Percentiles rank a stretch among this genome's conserved stretches.
Conservation (phyloP, 2,797 vertebrate genomes). For the Intellagama lesueurii region DNA sequence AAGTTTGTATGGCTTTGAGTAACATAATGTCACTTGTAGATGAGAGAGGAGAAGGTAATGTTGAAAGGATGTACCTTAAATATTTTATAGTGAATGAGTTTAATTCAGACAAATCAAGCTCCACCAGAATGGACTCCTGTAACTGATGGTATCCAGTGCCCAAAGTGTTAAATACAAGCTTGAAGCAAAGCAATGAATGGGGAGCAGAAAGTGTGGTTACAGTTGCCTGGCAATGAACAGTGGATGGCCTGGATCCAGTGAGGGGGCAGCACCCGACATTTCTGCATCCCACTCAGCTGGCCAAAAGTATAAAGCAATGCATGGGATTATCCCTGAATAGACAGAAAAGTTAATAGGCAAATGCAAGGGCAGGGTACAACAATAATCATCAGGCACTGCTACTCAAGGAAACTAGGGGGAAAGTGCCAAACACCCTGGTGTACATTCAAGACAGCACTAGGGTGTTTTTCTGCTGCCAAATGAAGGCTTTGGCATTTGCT, state of each 20-base stretch:
- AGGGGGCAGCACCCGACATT: slow-evolving; percentile 28
- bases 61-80: neutral
- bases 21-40: neutral
- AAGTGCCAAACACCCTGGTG: slow-evolving; percentile 38
- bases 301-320: slow-evolving; percentile 11
- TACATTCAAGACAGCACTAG: slow-evolving; percentile 44
- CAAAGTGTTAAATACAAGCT: slow-evolving; percentile 39
- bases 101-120: slow-evolving; percentile 46
- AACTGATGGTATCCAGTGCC: slow-evolving; percentile 51
- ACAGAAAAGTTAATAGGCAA: slow-evolving; percentile 36
- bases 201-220: slow-evolving; percentile 42
- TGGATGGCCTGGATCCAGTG: slow-evolving; percentile 51
- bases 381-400: slow-evolving; percentile 22
- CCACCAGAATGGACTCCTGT: slow-evolving; percentile 47
- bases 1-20: neutral
- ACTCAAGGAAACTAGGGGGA: slow-evolving; percentile 42
- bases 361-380: slow-evolving; percentile 10
- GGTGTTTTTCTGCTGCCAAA: slow-evolving; percentile 47
- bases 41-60: neutral
- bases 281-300: slow-evolving; percentile 3
- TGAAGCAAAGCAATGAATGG: slow-evolving; percentile 56
- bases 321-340: slow-evolving; percentile 37
- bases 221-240: slow-evolving; percentile 58
- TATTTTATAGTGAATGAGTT: slow-evolving; percentile 44
- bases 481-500: slow-evolving; percentile 65